Evolutionary conservation across 2,888 invertebrate genomes (phyloP).

Genomic region (Drosophila hawaiiensis): DNA sequence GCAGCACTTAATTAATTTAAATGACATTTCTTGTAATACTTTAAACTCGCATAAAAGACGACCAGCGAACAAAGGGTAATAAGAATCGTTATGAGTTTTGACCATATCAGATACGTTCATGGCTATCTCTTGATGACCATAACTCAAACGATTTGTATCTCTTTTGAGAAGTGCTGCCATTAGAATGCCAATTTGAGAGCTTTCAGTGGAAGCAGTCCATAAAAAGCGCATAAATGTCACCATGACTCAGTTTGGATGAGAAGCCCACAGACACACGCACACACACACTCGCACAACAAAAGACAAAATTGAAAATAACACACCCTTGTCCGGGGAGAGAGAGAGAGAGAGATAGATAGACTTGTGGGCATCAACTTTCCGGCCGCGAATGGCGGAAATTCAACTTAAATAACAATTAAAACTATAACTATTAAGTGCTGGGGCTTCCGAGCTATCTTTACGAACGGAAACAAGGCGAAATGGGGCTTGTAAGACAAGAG

Average conservation of each 20-base stretch:
- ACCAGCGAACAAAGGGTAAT: constrained; percentile 33
- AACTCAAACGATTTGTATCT: constrained; percentile 77
- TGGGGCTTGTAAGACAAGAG: constrained; percentile 71
- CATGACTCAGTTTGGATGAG: constrained; percentile 66
- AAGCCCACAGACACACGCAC: constrained; percentile 55
- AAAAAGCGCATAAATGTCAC: constrained; percentile 77
- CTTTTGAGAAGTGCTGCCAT: constrained; percentile 79
- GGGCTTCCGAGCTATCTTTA: constrained; percentile 52
- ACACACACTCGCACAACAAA: constrained; percentile 30
- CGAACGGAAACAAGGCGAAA: constrained; percentile 76
- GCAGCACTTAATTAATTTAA: constrained; percentile 34
- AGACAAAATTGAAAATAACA: constrained; percentile 16
- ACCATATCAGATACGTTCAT: constrained; percentile 67
- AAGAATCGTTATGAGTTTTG: constrained; percentile 71
- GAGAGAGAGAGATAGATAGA: background rate
- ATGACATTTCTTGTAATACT: constrained; percentile 50
- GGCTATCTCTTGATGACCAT: constrained; percentile 60
- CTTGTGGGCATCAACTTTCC: constrained; percentile 59
- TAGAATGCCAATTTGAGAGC: constrained; percentile 77
- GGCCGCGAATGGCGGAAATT: constrained; percentile 69
- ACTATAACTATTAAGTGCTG: constrained; percentile 67
- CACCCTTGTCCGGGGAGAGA: constrained; percentile 29
- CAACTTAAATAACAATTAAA: constrained; percentile 79
- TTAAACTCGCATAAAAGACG: constrained; percentile 50
- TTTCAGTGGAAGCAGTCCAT: constrained; percentile 76